Evolutionary conservation across 2,888 invertebrate genomes (phyloP).

Genomic region (Therioaphis trifolii): DNA sequence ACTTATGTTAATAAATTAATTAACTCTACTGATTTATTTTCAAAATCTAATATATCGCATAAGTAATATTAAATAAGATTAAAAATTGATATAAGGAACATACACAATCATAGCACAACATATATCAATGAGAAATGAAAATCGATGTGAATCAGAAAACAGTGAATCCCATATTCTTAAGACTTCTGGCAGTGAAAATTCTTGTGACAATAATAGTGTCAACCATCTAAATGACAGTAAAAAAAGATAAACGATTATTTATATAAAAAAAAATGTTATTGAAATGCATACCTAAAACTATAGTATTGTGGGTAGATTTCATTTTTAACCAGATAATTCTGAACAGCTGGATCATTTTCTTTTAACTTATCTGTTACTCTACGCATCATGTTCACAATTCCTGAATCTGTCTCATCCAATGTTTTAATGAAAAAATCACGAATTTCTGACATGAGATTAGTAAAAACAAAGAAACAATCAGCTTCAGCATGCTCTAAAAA

Average conservation of each 20-base stretch:
- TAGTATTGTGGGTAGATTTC: conserved; percentile 95
- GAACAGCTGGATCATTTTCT: conserved; percentile 81
- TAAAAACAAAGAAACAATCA: conserved; percentile 98
- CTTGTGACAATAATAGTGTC: conserved; percentile 93
- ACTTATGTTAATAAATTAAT: too few species aligned
- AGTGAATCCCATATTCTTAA: conserved; percentile 97
- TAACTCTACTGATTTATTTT: too few species aligned
- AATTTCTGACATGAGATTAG: conserved; percentile 97
- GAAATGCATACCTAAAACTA: conserved; percentile 80
- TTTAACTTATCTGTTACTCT: conserved; percentile 82
- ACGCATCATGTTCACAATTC: conserved; percentile 91
- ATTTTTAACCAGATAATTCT: conserved; percentile 81
- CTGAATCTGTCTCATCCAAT: conserved; percentile 91
- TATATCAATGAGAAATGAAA: conserved; percentile 89
- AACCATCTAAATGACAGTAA: conserved; percentile 80
- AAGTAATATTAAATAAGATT: conserved; percentile 28
- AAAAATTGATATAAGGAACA: conserved; percentile 68
- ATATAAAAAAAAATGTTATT: neutral
- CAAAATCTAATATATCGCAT: neutral
- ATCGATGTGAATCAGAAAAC: conserved; percentile 89
- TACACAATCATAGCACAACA: conserved; percentile 98
- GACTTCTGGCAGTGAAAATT: conserved; percentile 96
- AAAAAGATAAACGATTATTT: conserved; percentile 11
- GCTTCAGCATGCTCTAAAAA: conserved; percentile 89
- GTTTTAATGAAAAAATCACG: conserved; percentile 97